Conservation (phyloP, 2,888 invertebrate genomes). For the Tuta absoluta region DNA sequence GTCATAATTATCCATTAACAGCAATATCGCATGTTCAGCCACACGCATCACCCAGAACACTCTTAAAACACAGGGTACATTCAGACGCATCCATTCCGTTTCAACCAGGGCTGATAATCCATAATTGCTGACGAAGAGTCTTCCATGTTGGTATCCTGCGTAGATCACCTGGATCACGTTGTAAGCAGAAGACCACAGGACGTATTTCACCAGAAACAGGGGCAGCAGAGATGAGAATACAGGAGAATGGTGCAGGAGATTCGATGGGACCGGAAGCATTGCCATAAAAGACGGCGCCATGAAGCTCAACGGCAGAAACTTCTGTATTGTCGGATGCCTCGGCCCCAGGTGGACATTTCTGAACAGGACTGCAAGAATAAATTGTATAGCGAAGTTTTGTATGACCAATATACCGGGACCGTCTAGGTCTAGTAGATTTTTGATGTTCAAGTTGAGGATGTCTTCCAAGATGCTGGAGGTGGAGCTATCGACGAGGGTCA, state of each 20-base stretch:
- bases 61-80: constrained; percentile 92
- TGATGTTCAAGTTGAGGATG: constrained; percentile 85
- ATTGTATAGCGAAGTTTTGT: constrained; percentile 87
- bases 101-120: constrained; percentile 93
- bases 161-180: constrained; percentile 86
- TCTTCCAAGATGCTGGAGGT: constrained; percentile 86
- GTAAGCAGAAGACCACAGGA: constrained; percentile 87
- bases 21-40: constrained; percentile 82
- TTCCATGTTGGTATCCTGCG: constrained; percentile 87
- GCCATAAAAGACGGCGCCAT: constrained; percentile 86
- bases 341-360: constrained; percentile 87
- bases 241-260: constrained; percentile 85
- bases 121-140: constrained; percentile 88
- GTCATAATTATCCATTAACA: constrained; percentile 76
- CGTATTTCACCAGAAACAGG: constrained; percentile 86
- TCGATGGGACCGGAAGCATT: constrained; percentile 83
- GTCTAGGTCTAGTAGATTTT: constrained; percentile 83
- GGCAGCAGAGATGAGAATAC: constrained; percentile 88
- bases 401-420: constrained; percentile 84
- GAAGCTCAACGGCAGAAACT: constrained; percentile 85
- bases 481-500: constrained; percentile 59
- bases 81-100: constrained; percentile 93
- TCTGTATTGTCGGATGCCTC: constrained; percentile 81
- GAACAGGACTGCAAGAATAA: constrained; percentile 85
- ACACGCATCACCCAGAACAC: constrained; percentile 93